Evolutionary conservation across 2,888 invertebrate species (phyloP).

Genomic region (Arrhopalites spinosus): DNA sequence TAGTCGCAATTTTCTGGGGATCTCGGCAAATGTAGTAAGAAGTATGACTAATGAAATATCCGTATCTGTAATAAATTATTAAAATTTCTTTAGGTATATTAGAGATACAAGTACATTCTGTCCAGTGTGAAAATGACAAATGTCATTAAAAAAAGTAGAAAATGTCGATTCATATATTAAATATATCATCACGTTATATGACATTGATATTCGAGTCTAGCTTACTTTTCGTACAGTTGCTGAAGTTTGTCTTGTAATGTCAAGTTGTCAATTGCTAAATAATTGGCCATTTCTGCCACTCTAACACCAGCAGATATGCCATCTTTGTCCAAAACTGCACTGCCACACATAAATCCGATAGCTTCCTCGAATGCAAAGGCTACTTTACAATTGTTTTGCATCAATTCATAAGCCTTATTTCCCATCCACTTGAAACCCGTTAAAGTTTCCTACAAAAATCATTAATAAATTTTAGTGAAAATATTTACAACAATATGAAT

Average conservation of each 20-base stretch:
- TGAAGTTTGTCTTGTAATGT: conserved; percentile 66
- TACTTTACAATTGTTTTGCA: conserved; percentile 61
- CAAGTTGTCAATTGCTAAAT: conserved; percentile 66
- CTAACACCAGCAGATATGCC: conserved; percentile 88
- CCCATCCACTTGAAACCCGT: conserved; percentile 99
- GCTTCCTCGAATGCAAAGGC: conserved; percentile 97
- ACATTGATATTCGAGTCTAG: neutral
- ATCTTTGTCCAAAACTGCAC: conserved; percentile 90
- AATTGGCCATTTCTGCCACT: conserved; percentile 74
- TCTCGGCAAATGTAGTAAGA: conserved; percentile 90
- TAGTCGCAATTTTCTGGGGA: conserved; percentile 68
- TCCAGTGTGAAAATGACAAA: too few relatives aligned
- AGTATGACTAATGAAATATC: conserved; percentile 84
- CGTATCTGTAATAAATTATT: conserved; percentile 68
- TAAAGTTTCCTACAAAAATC: conserved; percentile 73
- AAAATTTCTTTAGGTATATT: too few relatives aligned
- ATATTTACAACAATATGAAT: neutral
- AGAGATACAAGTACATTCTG: too few relatives aligned
- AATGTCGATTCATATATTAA: too few relatives aligned
- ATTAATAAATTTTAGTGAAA: neutral
- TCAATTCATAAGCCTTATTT: conserved; percentile 76
- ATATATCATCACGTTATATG: too few relatives aligned
- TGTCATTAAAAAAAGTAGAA: too few relatives aligned
- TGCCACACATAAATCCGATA: conserved; percentile 96
- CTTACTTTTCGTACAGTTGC: conserved; percentile 73